phyloP scores from a whole-genome alignment of 1,140 invertebrate genomes.

The Amyelois transitella region DNA sequence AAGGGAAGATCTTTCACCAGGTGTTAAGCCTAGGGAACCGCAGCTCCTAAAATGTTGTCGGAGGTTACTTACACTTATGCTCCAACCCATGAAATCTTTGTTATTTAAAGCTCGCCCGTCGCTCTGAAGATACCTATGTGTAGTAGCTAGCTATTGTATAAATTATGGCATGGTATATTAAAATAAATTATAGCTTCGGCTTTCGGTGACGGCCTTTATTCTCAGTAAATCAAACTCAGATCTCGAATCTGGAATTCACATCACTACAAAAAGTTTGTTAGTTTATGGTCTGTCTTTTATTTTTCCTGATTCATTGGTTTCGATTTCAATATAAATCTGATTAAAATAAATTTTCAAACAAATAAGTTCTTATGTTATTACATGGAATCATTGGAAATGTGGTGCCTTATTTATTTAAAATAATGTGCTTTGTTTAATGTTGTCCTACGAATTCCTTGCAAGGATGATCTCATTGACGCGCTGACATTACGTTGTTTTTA shows the following conservation, averaged over 20 bases:
- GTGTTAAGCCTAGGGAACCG: no score
- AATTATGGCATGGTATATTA: no score
- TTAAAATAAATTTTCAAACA: not conserved
- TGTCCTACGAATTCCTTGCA: constrained; percentile 32
- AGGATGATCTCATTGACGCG: constrained; percentile 72
- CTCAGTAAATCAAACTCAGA: no score
- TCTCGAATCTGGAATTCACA: not conserved
- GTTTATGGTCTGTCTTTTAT: constrained; percentile 24
- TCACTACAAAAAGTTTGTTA: constrained; percentile 2
- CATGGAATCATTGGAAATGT: constrained; percentile 44
- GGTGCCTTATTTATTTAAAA: constrained; percentile 56
- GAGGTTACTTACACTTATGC: no score
- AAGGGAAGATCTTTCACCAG: no score
- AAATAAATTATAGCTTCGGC: no score
- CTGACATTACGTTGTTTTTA: constrained; percentile 68
- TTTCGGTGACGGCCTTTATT: no score
- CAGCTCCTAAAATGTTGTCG: no score
- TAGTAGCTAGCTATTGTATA: no score
- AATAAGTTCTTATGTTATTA: constrained; percentile 15
- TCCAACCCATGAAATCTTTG: no score
- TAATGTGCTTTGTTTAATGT: constrained; percentile 24
- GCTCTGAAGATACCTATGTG: no score
- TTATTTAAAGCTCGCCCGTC: no score
- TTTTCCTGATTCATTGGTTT: constrained; percentile 20
- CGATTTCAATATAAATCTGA: not conserved